Conservation (phyloP, 2,113 vertebrate genomes). For the Gnathonemus echidnorhynchus region DNA sequence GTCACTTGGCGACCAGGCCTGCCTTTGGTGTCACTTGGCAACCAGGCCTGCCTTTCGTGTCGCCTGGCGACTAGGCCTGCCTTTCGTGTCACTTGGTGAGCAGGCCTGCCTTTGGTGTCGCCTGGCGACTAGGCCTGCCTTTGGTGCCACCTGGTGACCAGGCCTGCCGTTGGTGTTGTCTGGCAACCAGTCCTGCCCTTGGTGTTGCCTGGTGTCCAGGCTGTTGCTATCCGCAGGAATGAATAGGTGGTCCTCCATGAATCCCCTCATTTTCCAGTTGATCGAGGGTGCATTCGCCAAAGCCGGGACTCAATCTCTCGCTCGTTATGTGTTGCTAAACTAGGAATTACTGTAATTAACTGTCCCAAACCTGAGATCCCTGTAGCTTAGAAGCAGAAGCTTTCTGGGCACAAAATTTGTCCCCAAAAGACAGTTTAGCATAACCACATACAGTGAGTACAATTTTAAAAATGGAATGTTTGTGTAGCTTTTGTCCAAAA, state of each 20-base stretch:
- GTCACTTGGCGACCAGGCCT: no score
- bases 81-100: no score
- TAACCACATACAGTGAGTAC: neutral
- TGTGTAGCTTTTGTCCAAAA: neutral
- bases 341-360: neutral
- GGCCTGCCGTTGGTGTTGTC: no score
- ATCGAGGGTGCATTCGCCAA: neutral
- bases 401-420: neutral
- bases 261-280: neutral
- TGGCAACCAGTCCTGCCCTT: neutral
- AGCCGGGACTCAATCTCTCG: neutral
- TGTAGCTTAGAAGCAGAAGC: neutral
- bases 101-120: neutral
- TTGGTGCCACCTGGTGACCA: no score
- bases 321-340: neutral
- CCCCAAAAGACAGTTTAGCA: neutral
- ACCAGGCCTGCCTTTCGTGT: neutral
- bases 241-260: neutral
- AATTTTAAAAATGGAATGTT: neutral
- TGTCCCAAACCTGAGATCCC: neutral
- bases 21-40: neutral
- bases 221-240: neutral
- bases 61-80: no score
- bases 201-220: neutral
- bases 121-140: no score